Conservation (phyloP, 2,113 vertebrate genomes). For the Aythya baeri region DNA sequence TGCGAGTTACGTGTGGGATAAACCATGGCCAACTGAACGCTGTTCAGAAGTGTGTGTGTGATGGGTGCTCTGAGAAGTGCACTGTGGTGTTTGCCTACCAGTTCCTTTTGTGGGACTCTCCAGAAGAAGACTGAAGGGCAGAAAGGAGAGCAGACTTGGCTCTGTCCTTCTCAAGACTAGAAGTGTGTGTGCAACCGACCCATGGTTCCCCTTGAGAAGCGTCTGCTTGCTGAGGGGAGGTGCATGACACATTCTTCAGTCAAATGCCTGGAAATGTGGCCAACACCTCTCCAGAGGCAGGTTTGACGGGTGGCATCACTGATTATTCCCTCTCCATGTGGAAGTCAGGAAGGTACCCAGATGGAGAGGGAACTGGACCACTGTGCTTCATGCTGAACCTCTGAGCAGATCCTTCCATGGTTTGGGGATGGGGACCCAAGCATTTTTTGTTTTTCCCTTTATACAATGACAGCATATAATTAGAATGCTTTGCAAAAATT, state of each 20-base stretch:
- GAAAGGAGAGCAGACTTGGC: not conserved
- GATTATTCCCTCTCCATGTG: not conserved
- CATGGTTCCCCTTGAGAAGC: not conserved
- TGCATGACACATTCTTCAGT: not conserved
- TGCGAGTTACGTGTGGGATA: not conserved
- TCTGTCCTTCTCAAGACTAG: not conserved
- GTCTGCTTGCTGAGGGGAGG: not conserved
- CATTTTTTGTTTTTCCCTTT: not conserved
- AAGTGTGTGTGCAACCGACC: not conserved
- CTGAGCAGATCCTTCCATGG: not conserved
- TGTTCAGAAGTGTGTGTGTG: not conserved
- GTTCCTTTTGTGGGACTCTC: not conserved
- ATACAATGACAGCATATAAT: not conserved
- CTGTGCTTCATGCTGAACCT: rapidly evolving
- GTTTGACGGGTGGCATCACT: not conserved
- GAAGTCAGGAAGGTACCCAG: not conserved
- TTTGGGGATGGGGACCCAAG: not conserved
- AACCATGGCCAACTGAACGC: not conserved
- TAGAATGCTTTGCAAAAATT: not conserved
- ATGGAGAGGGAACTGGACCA: not conserved
- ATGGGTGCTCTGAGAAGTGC: not conserved
- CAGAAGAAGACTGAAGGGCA: not conserved
- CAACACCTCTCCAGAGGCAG: not conserved
- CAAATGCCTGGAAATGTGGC: not conserved
- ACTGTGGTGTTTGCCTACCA: not conserved